phyloP scores from a whole-genome alignment of 1,140 invertebrate species.

The Pseudomyrmex flavicornis region DNA sequence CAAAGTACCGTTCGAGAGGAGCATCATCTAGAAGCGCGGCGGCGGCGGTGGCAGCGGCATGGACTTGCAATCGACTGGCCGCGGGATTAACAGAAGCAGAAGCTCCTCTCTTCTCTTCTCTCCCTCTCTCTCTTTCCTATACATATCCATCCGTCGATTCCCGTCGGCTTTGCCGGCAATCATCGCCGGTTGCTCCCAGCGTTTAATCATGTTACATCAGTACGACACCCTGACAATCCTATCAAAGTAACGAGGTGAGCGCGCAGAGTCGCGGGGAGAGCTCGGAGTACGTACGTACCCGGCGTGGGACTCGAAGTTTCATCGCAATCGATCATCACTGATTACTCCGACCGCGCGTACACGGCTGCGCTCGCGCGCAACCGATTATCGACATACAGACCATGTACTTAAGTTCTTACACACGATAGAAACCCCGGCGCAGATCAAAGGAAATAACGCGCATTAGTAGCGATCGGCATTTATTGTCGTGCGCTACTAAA shows the following conservation, averaged over 20 bases:
- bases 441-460: constrained; percentile 50
- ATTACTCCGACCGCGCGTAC: constrained; percentile 46
- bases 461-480: constrained; percentile 46
- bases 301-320: constrained; percentile 43
- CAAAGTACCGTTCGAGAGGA: constrained; percentile 32
- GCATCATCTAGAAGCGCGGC: constrained; percentile 4
- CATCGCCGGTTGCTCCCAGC: constrained; percentile 50
- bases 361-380: constrained; percentile 8
- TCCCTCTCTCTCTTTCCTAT: too few species aligned
- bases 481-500: constrained; percentile 21
- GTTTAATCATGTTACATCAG: constrained; percentile 47
- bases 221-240: constrained; percentile 52
- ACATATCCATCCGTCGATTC: constrained; percentile 8
- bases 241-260: constrained; percentile 57
- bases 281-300: not conserved
- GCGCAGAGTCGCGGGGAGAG: not conserved
- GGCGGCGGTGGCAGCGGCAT: too few species aligned
- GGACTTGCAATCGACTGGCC: not conserved
- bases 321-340: constrained; percentile 56
- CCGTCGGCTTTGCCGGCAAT: constrained; percentile 46
- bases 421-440: constrained; percentile 15
- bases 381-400: constrained; percentile 45
- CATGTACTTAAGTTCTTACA: constrained; percentile 54
- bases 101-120: not conserved
- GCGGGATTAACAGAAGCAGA: constrained; percentile 14